phyloP scores from a whole-genome alignment of 2,797 vertebrate genomes.

The Agapornis canus region DNA sequence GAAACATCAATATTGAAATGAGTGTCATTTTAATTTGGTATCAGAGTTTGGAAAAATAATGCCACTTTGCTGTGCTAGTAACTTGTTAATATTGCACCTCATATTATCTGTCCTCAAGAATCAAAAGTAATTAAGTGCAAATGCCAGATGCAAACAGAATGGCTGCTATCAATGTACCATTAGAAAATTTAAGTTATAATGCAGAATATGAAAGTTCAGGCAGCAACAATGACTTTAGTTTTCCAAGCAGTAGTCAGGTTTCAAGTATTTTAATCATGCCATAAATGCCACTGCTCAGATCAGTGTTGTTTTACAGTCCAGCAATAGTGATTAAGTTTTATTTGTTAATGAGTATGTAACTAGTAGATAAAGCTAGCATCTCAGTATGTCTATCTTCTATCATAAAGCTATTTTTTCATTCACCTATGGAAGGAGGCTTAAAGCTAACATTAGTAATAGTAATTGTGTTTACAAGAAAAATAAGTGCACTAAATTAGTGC shows the following conservation, averaged over 20 bases:
- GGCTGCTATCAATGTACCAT: fast-evolving
- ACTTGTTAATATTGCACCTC: not conserved
- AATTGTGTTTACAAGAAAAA: not conserved
- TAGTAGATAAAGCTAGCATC: not conserved
- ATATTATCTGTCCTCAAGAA: not conserved
- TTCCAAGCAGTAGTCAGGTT: not conserved
- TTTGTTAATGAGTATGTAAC: not conserved
- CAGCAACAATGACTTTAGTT: not conserved
- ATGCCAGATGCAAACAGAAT: not conserved
- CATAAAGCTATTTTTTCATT: not conserved
- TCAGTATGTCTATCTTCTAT: not conserved
- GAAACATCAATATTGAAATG: not conserved
- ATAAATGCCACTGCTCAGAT: not conserved
- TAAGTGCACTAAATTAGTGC: not conserved
- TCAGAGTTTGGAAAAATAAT: not conserved
- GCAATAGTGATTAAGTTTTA: not conserved
- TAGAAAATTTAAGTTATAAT: not conserved
- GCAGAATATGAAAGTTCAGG: not conserved
- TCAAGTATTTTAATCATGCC: not conserved
- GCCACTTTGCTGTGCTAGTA: not conserved
- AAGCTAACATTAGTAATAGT: not conserved
- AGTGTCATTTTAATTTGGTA: not conserved
- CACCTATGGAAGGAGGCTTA: not conserved
- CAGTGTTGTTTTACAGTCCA: not conserved
- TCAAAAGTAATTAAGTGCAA: not conserved